Evolutionary conservation across 2,113 vertebrate species (phyloP).

Genomic region (Turnix velox): DNA sequence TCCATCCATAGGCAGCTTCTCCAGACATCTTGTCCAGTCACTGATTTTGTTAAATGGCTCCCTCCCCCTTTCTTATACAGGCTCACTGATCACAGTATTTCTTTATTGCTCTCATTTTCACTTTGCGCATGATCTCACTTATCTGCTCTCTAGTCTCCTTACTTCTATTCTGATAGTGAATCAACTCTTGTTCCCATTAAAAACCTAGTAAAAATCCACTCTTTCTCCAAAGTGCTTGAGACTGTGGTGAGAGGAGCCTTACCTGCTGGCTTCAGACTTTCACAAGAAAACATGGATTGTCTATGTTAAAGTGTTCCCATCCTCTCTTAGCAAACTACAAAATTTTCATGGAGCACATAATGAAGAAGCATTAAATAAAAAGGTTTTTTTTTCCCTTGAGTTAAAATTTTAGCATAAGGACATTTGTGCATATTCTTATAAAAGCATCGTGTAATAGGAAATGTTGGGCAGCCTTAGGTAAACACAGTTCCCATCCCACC

Average conservation of each 20-base stretch:
- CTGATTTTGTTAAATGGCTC: not conserved
- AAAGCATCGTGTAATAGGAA: fast-evolving
- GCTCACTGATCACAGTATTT: not conserved
- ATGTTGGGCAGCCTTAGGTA: not conserved
- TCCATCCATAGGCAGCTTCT: not conserved
- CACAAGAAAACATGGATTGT: not conserved
- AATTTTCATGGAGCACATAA: not conserved
- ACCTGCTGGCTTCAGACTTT: not conserved
- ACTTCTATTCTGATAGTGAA: not conserved
- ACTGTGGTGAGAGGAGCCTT: not conserved
- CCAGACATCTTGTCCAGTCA: not conserved
- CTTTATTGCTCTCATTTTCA: not conserved
- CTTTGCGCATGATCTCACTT: not conserved
- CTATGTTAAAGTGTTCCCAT: not conserved
- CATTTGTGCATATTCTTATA: not conserved
- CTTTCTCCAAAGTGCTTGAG: not conserved
- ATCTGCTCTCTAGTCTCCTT: not conserved
- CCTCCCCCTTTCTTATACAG: too few relatives aligned
- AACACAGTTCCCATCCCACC: not conserved
- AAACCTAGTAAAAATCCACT: not conserved
- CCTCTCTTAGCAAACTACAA: not conserved
- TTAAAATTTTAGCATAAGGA: not conserved
- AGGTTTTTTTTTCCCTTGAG: not conserved
- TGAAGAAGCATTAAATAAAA: not conserved
- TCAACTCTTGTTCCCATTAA: not conserved